phyloP scores from a whole-genome alignment of 2,888 invertebrate species.

The Dryomyza anilis region DNA sequence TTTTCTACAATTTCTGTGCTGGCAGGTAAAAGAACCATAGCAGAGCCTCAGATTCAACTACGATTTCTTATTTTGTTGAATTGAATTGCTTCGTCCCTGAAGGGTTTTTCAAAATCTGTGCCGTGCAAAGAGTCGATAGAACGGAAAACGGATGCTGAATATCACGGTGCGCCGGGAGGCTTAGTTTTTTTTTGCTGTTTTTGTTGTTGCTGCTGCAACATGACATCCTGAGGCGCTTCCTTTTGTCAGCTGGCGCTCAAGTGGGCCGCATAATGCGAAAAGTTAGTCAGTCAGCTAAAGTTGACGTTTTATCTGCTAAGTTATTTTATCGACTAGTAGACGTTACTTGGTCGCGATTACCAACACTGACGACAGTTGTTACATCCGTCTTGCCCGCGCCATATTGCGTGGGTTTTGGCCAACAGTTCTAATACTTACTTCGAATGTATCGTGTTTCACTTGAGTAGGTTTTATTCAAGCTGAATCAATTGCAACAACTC shows the following conservation, averaged over 20 bases:
- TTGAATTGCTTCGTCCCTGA: conserved; percentile 8
- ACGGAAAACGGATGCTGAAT: not conserved
- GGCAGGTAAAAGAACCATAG: not conserved
- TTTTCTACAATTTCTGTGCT: not conserved
- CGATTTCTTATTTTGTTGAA: not conserved
- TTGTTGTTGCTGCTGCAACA: not conserved
- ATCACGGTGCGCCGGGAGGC: not conserved
- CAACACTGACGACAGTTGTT: not conserved
- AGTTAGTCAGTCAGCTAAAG: not conserved
- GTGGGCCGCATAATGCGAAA: not conserved
- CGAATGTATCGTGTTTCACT: too few relatives aligned
- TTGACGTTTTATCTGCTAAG: not conserved
- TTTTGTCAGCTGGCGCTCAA: not conserved
- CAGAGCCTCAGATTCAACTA: not conserved
- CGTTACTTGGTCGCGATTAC: not conserved
- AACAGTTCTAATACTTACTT: too few relatives aligned
- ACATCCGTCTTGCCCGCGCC: not conserved
- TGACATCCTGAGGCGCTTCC: too few relatives aligned
- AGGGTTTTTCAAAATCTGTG: not conserved
- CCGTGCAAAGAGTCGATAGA: conserved; percentile 1
- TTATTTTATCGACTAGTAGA: not conserved
- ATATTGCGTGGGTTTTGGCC: too few relatives aligned
- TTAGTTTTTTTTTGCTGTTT: not conserved
- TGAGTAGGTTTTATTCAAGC: too few relatives aligned
- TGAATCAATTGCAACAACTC: too few relatives aligned